A percentile compares a stretch with the other conserved stretches of the same genome.
These are phyloP conservation scores for Solenodon paradoxus DNA, from an alignment of 2,113 vertebrate genomes.

Conservation along the genomic window DNA sequence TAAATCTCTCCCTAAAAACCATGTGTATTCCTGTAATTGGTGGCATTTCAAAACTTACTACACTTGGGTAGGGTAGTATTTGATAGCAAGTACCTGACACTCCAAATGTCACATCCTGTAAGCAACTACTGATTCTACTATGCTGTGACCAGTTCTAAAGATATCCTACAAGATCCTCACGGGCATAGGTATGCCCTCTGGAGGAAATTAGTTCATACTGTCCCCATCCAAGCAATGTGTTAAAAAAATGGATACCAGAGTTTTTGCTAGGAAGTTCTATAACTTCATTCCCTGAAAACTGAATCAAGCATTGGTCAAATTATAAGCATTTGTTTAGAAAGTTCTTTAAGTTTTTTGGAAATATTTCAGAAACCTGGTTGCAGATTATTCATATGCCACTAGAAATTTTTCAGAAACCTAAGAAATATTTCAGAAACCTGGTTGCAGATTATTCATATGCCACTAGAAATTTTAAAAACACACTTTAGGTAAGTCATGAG, in stretches of 20 bases:
- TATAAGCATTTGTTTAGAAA: background rate
- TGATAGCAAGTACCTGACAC: background rate
- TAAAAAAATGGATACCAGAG: background rate
- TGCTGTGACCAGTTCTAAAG: background rate
- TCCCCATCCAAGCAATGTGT: background rate
- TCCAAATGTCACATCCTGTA: background rate
- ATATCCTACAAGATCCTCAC: background rate
- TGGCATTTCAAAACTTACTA: background rate
- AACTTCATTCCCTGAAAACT: background rate
- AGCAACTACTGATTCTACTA: background rate
- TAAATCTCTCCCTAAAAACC: background rate
- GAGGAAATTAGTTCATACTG: background rate
- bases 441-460: background rate
- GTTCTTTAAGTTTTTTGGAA: background rate
- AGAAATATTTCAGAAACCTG: background rate
- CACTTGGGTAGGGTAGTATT: background rate
- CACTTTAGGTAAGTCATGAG: background rate
- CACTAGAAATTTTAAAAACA: background rate
- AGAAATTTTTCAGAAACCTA: background rate
- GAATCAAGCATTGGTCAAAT: background rate
- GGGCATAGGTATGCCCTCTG: background rate
- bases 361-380: background rate
- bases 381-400: background rate
- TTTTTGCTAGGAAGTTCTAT: background rate
- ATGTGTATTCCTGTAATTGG: background rate